Conservation (phyloP, 2,113 vertebrate genomes). For the Elephantulus edwardii region DNA sequence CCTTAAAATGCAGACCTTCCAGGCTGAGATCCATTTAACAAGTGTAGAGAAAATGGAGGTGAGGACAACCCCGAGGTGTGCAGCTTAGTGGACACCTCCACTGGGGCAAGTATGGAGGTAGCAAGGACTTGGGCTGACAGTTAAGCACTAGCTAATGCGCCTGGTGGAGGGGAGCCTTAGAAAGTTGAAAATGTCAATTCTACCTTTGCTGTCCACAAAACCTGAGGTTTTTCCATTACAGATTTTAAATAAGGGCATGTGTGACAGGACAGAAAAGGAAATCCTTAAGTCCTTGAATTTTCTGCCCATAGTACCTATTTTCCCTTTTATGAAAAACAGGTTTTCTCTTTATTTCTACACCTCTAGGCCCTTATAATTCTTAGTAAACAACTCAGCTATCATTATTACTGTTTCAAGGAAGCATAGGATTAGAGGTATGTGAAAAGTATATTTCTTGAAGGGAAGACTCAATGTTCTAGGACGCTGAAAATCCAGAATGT, state of each 20-base stretch:
- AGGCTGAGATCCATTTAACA: conserved; percentile 14
- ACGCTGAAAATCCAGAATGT: conserved; percentile 37
- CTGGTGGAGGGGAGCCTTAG: conserved; percentile 39
- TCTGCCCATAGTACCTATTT: conserved; percentile 53
- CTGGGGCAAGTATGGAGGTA: conserved; percentile 65
- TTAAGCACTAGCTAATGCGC: conserved; percentile 47
- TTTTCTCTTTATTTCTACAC: conserved; percentile 17
- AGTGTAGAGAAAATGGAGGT: conserved; percentile 29
- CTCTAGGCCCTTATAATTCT: conserved; percentile 36
- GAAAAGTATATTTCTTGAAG: conserved; percentile 56
- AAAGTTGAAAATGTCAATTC: conserved; percentile 44
- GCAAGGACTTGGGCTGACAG: conserved; percentile 59
- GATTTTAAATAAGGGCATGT: conserved; percentile 38
- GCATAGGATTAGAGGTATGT: conserved; percentile 74
- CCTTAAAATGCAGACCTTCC: conserved; percentile 25
- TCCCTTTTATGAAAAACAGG: conserved; percentile 10
- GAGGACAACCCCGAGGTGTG: conserved; percentile 6
- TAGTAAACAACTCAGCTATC: conserved; percentile 57
- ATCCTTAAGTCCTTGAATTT: conserved; percentile 25
- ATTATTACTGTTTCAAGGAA: conserved; percentile 69
- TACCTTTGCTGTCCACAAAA: conserved; percentile 46
- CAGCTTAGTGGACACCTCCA: conserved; percentile 25
- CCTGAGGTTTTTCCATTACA: conserved; percentile 57
- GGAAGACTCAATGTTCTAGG: conserved; percentile 68
- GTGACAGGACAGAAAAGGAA: conserved; percentile 42